A percentile compares a stretch with the other conserved stretches of the same genome.
These are phyloP conservation scores for Leptodactylus fuscus DNA, from an alignment of 2,113 vertebrate genomes.

Conservation along the genomic window DNA sequence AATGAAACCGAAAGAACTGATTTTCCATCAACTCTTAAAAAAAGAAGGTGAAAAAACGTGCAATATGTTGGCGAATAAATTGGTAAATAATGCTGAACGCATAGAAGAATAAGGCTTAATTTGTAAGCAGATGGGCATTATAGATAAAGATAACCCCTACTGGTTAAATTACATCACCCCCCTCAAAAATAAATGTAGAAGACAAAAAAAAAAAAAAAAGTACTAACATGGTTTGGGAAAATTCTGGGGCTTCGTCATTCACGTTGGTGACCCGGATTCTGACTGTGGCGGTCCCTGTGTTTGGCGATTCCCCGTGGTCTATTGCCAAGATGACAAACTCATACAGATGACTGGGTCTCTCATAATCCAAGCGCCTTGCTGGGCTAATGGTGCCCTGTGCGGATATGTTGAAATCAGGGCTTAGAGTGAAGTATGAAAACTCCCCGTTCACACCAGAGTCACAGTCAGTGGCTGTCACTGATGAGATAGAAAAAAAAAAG, in stretches of 20 bases:
- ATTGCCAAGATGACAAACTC: conserved; percentile 90
- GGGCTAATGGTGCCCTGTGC: conserved; percentile 84
- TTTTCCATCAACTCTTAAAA: not conserved
- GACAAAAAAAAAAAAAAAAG: not conserved
- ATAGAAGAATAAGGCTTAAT: not conserved
- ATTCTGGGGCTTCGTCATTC: conserved; percentile 87
- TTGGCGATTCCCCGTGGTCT: conserved; percentile 81
- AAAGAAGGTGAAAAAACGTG: not conserved
- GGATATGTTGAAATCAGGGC: conserved; percentile 85
- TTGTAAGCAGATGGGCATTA: conserved; percentile 15
- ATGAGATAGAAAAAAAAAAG: conserved; percentile 48
- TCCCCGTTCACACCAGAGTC: conserved; percentile 85
- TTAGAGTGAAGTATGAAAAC: conserved; percentile 83
- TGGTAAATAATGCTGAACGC: conserved; percentile 1
- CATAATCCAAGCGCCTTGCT: conserved; percentile 79
- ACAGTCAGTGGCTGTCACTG: conserved; percentile 87
- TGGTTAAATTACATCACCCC: not conserved
- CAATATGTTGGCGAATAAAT: not conserved
- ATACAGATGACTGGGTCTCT: conserved; percentile 83
- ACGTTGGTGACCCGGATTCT: conserved; percentile 85
- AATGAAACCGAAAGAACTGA: too few relatives aligned
- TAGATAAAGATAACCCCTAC: conserved; percentile 1
- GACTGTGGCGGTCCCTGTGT: conserved; percentile 85
- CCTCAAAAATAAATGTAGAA: not conserved
- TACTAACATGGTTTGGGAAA: conserved; percentile 84